Conservation (phyloP, 2,888 invertebrate species). For the Leptopterna dolabrata region DNA sequence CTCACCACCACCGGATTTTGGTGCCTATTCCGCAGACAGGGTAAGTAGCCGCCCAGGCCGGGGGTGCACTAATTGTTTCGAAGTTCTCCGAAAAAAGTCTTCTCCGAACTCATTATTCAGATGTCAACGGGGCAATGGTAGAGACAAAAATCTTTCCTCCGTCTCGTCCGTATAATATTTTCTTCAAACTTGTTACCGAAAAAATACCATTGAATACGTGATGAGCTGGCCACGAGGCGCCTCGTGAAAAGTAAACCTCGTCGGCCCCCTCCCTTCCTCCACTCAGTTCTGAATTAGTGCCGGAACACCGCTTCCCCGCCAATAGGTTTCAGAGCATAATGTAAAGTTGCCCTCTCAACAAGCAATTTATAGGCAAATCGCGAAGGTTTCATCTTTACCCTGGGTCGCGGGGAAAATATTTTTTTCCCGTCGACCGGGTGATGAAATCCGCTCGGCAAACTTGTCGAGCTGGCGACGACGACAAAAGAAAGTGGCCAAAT, state of each 20-base stretch:
- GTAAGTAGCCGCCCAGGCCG: no score
- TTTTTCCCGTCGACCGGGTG: not conserved
- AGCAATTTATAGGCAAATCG: conserved; percentile 39
- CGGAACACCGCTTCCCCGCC: conserved; percentile 11
- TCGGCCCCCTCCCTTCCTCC: not conserved
- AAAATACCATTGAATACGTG: conserved; percentile 35
- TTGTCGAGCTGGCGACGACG: not conserved
- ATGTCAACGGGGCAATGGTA: not conserved
- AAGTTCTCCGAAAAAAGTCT: no score
- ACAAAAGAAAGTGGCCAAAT: not conserved
- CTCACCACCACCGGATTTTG: no score
- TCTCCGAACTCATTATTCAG: no score
- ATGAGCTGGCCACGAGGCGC: conserved; percentile 10
- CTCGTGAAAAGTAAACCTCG: conserved; percentile 10
- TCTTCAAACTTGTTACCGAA: conserved; percentile 24
- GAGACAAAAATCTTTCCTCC: not conserved
- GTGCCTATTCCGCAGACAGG: no score
- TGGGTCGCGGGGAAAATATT: not conserved
- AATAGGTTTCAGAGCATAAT: conserved; percentile 18
- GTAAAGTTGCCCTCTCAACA: conserved; percentile 43
- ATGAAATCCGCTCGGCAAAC: not conserved
- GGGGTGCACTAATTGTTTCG: no score
- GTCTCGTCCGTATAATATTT: not conserved
- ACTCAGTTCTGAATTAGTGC: not conserved
- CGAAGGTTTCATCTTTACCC: not conserved